Evolutionary conservation across 2,888 invertebrate species (phyloP).

Genomic region (Drosophila phalerata): DNA sequence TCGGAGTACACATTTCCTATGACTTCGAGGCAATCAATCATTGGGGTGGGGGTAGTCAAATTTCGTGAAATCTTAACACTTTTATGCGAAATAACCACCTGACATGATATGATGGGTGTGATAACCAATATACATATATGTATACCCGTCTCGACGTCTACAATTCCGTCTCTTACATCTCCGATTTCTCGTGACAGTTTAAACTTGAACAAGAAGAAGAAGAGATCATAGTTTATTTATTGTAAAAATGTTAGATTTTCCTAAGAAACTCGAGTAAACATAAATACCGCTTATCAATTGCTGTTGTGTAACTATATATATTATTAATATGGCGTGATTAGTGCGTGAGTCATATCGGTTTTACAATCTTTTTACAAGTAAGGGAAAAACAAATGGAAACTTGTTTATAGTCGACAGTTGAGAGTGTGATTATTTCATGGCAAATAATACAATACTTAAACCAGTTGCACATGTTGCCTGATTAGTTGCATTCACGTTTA

Average conservation of each 20-base stretch:
- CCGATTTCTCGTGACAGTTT: slow-evolving; percentile 13
- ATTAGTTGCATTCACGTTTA: slow-evolving; percentile 1
- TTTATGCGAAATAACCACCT: slow-evolving; percentile 60
- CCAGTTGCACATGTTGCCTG: slow-evolving; percentile 12
- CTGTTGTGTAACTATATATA: slow-evolving; percentile 1
- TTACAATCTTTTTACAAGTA: slow-evolving; percentile 28
- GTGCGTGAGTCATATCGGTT: slow-evolving; percentile 44
- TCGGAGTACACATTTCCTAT: slow-evolving; percentile 9
- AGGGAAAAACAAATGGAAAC: slow-evolving; percentile 41
- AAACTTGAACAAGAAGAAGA: not conserved
- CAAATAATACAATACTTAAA: slow-evolving; percentile 30
- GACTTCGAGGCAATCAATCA: slow-evolving; percentile 20
- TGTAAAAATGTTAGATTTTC: not conserved
- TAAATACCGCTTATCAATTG: slow-evolving; percentile 34
- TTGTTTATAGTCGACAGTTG: slow-evolving; percentile 21
- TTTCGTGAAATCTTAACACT: slow-evolving; percentile 57
- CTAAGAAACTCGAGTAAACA: not conserved
- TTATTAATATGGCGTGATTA: slow-evolving; percentile 47
- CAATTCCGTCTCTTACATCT: slow-evolving; percentile 2
- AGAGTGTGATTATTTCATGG: slow-evolving; percentile 8
- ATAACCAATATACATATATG: slow-evolving; percentile 8
- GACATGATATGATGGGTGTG: slow-evolving; percentile 35
- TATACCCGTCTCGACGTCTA: not conserved
- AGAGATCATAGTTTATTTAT: not conserved
- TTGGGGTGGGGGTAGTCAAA: slow-evolving; percentile 8